phyloP scores from a whole-genome alignment of 2,888 invertebrate genomes.

The Melanargia galathea region DNA sequence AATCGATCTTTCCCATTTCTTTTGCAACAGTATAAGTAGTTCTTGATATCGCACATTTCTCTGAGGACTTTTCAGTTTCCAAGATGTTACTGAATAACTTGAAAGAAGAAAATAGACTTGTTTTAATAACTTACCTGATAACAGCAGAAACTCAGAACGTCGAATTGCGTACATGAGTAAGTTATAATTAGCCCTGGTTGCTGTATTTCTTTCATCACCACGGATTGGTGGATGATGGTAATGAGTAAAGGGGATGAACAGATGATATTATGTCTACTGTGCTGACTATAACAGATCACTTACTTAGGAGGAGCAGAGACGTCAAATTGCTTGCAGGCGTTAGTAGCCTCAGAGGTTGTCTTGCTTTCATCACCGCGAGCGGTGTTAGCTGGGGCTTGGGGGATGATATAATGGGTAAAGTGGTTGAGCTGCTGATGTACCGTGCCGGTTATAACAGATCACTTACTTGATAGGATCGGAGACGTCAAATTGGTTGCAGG shows the following conservation, averaged over 20 bases:
- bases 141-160: no score
- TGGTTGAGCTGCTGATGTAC: background rate
- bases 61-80: background rate
- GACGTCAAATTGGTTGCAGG: conserved; percentile 70
- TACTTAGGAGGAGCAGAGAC: no score
- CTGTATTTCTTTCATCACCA: conserved; percentile 73
- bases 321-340: conserved; percentile 74
- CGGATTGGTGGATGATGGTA: no score
- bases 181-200: no score
- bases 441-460: background rate
- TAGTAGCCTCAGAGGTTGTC: conserved; percentile 69
- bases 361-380: conserved; percentile 79
- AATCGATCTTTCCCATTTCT: background rate
- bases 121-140: background rate
- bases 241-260: no score
- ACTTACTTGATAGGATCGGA: conserved; percentile 70
- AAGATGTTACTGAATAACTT: background rate
- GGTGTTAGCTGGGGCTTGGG: conserved; percentile 48
- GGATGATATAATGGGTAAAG: conserved; percentile 52
- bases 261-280: no score
- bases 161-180: no score
- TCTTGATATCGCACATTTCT: background rate
- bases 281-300: no score
- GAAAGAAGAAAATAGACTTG: no score
- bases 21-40: background rate